Conservation (phyloP, 2,888 invertebrate species). For the Blera fallax region DNA sequence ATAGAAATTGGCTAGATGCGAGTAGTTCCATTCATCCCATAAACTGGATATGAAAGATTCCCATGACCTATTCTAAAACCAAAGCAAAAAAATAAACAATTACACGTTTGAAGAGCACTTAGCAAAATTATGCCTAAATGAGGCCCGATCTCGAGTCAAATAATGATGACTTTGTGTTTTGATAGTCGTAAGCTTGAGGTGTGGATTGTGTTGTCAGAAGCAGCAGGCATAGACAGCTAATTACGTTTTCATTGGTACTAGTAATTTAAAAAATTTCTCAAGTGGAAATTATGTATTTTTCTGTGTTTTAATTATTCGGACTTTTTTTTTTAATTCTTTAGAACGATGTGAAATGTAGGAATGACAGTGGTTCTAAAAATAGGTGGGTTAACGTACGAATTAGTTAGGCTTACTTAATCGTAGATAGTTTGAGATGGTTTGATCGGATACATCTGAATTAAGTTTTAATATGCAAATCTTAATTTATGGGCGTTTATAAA, state of each 20-base stretch:
- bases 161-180: background rate
- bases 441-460: background rate
- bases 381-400: conserved; percentile 41
- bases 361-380: conserved; percentile 43
- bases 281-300: conserved; percentile 48
- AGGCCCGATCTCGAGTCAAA: background rate
- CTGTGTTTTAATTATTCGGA: conserved; percentile 14
- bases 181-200: background rate
- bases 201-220: conserved; percentile 12
- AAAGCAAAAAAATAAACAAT: background rate
- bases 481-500: background rate
- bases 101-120: conserved; percentile 3
- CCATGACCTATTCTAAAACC: conserved; percentile 52
- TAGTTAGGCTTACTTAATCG: background rate
- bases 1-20: conserved; percentile 13
- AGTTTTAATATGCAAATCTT: background rate
- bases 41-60: conserved; percentile 14
- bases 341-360: background rate
- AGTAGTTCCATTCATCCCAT: background rate
- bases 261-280: conserved; percentile 44
- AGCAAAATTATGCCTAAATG: conserved; percentile 5
- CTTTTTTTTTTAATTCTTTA: background rate
- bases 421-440: background rate
- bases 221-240: conserved; percentile 20
- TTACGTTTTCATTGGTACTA: conserved; percentile 43